Evolutionary conservation across 1,140 invertebrate species (phyloP).

Genomic region (Babylonia areolata): DNA sequence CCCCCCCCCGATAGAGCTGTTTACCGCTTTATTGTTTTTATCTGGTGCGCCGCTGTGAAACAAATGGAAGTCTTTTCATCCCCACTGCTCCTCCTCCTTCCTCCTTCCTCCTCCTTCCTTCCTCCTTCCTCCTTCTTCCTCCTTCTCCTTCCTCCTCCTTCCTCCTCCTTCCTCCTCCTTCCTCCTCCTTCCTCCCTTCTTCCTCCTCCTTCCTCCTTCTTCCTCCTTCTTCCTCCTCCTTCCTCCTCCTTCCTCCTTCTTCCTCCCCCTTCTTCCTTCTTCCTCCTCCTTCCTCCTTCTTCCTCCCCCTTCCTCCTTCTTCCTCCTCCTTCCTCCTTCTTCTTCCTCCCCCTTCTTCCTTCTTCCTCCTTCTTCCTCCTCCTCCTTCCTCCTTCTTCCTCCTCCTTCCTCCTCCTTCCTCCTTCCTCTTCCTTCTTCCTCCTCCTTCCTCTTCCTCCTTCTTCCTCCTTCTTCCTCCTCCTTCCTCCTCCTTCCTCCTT

Average conservation of each 20-base stretch:
- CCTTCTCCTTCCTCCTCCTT: not conserved
- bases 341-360: not conserved
- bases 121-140: not conserved
- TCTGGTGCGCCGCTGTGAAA: too few species aligned
- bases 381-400: not conserved
- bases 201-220: not conserved
- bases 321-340: not conserved
- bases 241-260: not conserved
- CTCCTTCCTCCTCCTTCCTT: not conserved
- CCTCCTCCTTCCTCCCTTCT: not conserved
- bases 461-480: not conserved
- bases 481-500: not conserved
- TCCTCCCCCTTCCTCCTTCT: not conserved
- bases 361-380: not conserved
- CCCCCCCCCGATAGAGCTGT: too few species aligned
- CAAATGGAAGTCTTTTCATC: too few species aligned
- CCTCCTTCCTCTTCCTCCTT: not conserved
- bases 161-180: not conserved
- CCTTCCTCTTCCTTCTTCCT: not conserved
- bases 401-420: not conserved
- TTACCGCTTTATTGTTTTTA: too few species aligned
- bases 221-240: not conserved
- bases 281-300: not conserved
- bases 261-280: not conserved
- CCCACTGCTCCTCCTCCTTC: not conserved